Base-by-base conservation (phyloP, 1,140 invertebrate species). In the Tigriopus japonicus region DNA sequence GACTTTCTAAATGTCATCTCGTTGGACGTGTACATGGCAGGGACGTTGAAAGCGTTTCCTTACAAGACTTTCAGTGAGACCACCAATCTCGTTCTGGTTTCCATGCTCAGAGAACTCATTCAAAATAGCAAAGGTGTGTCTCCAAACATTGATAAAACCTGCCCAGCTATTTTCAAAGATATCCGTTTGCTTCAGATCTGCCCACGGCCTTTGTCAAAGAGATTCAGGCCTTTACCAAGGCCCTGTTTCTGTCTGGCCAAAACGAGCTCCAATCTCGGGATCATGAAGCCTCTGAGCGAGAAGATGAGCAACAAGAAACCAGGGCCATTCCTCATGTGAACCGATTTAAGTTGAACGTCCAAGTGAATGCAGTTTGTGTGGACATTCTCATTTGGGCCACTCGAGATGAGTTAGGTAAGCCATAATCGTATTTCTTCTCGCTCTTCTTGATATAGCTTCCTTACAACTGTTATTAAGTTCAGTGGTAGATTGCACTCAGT, bases 381-480 rank as follows among this genome's bases (percentile, higher is more conserved):
- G 92, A 98, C 72, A 78, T 98, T 0, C 77, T 98, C 1, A 91
- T 98, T 28, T 98, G 94, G 94, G 89, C 92, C 12, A 91, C 94
- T 66, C 82, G 84, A 1, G 92, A 97, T 73, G 93, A 97, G 77
- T 87, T 87, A 67, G 91, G 92, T 95, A 74, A 74, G 28, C 9
- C 28, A 35, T 35, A 35, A 9, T 35, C 28, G 9, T 35, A 35
- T 35, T 3, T 35, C 28, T 35, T 35, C 28, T 35, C 28, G 9
- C 28, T 35, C 28, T 5, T 9, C 28, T 35, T n/a, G n/a, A n/a
- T n/a, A n/a, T n/a, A n/a, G n/a, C n/a, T n/a, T n/a, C n/a, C n/a
- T n/a, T n/a, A n/a, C n/a, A n/a, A n/a, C n/a, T n/a, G n/a, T n/a
- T n/a, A n/a, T n/a, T n/a, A n/a, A n/a, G n/a, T n/a, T n/a, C n/a